These are phyloP conservation scores for Zootermopsis nevadensis DNA, from an alignment of 2,888 invertebrate genomes.

Conservation along the genomic window DNA sequence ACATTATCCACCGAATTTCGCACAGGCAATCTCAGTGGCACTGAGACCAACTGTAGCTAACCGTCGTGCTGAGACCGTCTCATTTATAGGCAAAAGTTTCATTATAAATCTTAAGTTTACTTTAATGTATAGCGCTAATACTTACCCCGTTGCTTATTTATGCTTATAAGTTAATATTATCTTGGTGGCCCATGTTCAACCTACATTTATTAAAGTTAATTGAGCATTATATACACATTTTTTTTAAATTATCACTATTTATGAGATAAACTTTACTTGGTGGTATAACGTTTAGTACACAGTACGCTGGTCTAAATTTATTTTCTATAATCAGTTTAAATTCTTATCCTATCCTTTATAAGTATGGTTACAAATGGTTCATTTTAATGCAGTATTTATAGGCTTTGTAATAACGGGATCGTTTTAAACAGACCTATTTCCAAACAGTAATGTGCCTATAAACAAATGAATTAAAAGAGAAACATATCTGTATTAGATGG, in stretches of 20 bases:
- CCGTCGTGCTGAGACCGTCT: background rate
- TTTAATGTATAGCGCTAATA: background rate
- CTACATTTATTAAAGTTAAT: background rate
- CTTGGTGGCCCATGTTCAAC: background rate
- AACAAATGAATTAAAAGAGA: too few relatives aligned
- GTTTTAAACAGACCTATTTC: background rate
- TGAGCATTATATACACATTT: background rate
- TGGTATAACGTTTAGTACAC: background rate
- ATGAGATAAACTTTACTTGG: background rate
- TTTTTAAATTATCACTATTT: background rate
- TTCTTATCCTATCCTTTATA: background rate
- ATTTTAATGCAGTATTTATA: slow-evolving; percentile 6
- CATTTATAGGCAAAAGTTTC: background rate
- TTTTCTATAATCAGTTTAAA: background rate
- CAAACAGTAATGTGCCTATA: too few relatives aligned
- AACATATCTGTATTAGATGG: too few relatives aligned
- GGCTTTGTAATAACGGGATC: background rate
- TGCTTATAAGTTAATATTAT: slow-evolving; percentile 2
- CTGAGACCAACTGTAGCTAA: background rate
- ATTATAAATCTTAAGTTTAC: background rate
- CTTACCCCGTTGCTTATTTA: background rate
- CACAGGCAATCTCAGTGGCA: too few relatives aligned
- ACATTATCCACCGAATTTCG: too few relatives aligned
- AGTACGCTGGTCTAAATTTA: background rate
- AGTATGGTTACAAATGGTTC: background rate